Percentiles rank a stretch among this genome's conserved stretches.
phyloP scores from a whole-genome alignment of 2,888 invertebrate species.

The Agrochola litura region DNA sequence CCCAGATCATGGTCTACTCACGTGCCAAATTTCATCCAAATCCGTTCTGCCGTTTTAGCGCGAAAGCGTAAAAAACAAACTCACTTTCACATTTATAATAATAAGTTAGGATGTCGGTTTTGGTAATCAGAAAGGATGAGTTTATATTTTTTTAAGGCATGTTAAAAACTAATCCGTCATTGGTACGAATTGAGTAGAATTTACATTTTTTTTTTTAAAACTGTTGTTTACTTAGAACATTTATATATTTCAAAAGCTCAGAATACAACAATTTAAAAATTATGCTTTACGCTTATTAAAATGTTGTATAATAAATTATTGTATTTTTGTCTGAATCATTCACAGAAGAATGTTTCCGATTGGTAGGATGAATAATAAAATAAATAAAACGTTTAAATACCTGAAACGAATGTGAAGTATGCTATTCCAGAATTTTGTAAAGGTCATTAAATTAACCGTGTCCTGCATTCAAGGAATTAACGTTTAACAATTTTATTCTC shows the following conservation, averaged over 20 bases:
- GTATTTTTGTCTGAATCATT: not conserved
- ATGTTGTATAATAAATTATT: not conserved
- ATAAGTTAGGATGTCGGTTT: not conserved
- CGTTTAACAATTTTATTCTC: conserved; percentile 24
- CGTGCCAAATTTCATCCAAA: too few species aligned
- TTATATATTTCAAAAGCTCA: not conserved
- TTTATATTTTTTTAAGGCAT: not conserved
- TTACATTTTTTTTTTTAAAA: too few species aligned
- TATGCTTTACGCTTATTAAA: not conserved
- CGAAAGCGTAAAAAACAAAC: too few species aligned
- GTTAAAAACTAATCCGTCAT: not conserved
- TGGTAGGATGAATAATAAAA: too few species aligned
- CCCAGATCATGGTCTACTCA: too few species aligned
- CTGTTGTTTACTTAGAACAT: not conserved
- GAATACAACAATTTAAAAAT: not conserved
- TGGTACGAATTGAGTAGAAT: not conserved
- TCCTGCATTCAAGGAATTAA: conserved; percentile 18
- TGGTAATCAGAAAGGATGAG: not conserved
- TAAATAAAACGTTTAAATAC: too few species aligned
- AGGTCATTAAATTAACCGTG: conserved; percentile 11
- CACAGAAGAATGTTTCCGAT: not conserved
- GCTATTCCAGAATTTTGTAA: not conserved
- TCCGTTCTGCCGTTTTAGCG: too few species aligned
- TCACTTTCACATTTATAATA: too few species aligned
- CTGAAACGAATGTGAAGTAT: conserved; percentile 5